A percentile compares a stretch with the other conserved stretches of the same genome.
phyloP scores from a whole-genome alignment of 2,888 invertebrate species.

The Anticlea derivata region DNA sequence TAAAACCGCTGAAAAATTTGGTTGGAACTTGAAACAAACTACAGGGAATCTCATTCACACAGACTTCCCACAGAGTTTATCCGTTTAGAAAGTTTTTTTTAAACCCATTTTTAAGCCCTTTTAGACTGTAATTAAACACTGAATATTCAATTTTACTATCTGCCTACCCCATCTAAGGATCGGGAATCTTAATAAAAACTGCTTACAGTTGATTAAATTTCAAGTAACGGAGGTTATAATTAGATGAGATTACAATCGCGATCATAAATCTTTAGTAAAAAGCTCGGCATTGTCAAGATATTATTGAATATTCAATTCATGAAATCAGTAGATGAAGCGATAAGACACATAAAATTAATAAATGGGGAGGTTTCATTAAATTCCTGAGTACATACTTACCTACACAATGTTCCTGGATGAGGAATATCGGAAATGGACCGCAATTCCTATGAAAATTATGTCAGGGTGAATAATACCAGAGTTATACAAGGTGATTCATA shows the following conservation, averaged over 20 bases:
- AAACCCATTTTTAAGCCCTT: too few relatives aligned
- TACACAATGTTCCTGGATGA: neutral
- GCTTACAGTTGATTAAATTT: conserved; percentile 61
- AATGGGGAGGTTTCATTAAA: conserved; percentile 12
- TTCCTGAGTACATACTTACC: conserved; percentile 1
- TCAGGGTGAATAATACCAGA: too few relatives aligned
- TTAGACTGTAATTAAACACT: conserved; percentile 39
- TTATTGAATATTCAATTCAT: conserved; percentile 24
- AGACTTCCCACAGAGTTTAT: too few relatives aligned
- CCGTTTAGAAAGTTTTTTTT: too few relatives aligned
- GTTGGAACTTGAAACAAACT: too few relatives aligned
- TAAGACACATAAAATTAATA: conserved; percentile 20
- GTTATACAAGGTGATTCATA: too few relatives aligned
- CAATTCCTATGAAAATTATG: too few relatives aligned
- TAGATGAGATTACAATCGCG: conserved; percentile 49
- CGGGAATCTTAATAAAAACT: conserved; percentile 16
- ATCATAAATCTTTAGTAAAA: conserved; percentile 47
- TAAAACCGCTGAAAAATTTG: too few relatives aligned
- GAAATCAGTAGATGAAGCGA: conserved; percentile 23
- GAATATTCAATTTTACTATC: conserved; percentile 39
- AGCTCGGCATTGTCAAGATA: conserved; percentile 29
- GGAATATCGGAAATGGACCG: neutral
- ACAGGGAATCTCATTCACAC: too few relatives aligned
- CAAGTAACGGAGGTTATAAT: conserved; percentile 59
- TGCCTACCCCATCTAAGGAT: conserved; percentile 17